Evolutionary conservation across 1,140 invertebrate species (phyloP), one percentile per base, ranked within the genome.

Genomic region (Atta cephalotes): DNA sequence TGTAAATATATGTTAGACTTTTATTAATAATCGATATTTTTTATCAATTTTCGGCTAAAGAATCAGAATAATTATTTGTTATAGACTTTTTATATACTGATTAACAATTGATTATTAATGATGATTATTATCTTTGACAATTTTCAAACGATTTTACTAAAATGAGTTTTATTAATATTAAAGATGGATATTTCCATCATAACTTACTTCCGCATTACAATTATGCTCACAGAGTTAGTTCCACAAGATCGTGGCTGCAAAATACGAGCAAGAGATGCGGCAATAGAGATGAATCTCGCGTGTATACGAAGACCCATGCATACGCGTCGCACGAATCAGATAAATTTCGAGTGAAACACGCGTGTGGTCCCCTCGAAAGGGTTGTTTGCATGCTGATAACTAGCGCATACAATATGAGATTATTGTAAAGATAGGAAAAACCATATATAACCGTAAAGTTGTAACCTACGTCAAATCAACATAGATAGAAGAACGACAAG

Each of bases 371-470:
- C 76, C 87, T 85, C 78, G 85, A 91, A 88, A 92, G 91, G 91
- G 89, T 91, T 89, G 91, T 92, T 92, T 92, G 81, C 87, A 77
- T 87, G 60, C 31, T 76, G 92, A 93, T 93, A 93, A 93, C 88
- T 58, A 68, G 18, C 85, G 87, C 80, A 71, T 87, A 89, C 82
- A 88, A 88, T 91, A 89, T 70, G 87, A 90, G 87, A 91, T 93
- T 93, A 93, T 90, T 93, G 82, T 90, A 81, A 88, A 91, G 91
- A 93, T 92, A 92, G 80, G 82, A 76, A 86, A 85, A 86, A 85
- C 21, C 63, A 14, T 87, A 56, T 58, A 84, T 66, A 76, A 89
- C 70, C 62, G 51, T 81, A 90, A 87, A 85, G 71, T 81, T 87
- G 87, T 90, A 82, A 79, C 87, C 49, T 49, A 18, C 53, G 76